Conservation (phyloP, 2,797 vertebrate species). For the Danio tinwini region DNA sequence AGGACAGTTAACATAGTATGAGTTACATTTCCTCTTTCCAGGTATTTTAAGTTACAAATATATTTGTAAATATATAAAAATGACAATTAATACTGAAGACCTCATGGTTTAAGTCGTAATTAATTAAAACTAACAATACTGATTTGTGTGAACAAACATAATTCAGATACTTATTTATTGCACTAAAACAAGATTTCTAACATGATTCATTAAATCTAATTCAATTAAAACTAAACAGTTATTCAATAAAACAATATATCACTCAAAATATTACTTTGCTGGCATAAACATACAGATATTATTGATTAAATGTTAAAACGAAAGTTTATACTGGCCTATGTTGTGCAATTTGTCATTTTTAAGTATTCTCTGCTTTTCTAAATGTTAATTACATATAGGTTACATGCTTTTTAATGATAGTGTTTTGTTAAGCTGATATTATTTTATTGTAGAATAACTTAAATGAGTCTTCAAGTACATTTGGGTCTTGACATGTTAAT, state of each 20-base stretch:
- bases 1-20: background rate
- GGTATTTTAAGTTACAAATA: background rate
- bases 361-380: background rate
- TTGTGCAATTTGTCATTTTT: background rate
- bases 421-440: background rate
- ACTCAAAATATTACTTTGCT: background rate
- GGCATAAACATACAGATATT: conserved; percentile 1
- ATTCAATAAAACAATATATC: no score
- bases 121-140: background rate
- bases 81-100: background rate
- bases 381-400: background rate
- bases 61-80: background rate
- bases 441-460: background rate
- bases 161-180: background rate
- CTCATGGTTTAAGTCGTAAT: background rate
- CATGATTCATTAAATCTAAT: background rate
- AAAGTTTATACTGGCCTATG: background rate
- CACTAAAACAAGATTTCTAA: background rate
- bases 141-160: background rate
- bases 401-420: background rate
- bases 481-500: background rate
- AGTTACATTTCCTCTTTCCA: background rate
- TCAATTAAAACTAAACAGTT: background rate
- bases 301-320: background rate
- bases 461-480: background rate